Evolutionary conservation across 2,888 invertebrate species (phyloP), one percentile per base, ranked within the genome.

Genomic region (Hetaerina titia): DNA sequence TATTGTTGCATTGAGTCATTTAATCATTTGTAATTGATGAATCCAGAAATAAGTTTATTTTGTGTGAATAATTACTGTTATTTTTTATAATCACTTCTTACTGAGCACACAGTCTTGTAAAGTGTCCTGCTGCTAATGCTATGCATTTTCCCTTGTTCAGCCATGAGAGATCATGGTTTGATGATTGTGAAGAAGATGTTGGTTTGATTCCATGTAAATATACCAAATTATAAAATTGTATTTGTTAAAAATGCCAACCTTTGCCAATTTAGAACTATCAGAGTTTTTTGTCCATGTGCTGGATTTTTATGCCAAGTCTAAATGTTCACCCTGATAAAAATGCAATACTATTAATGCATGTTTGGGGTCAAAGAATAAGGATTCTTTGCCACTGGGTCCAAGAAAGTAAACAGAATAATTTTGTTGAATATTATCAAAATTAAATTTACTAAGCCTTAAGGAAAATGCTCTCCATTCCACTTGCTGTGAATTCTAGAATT

Each of bases 131-230:
- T 31, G 81, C 31, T 81, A 31, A 31, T 81, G 25, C 25, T n/a
- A 81, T 81, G 31, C 11, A 31, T 81, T 81, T 15, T 2, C n/a
- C 31, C 81, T 81, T 31, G 11, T 81, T 81, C 15, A 31, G 25
- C 31, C 25, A 31, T 15, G 4, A 31, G 0, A 31, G 25, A 31
- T 81, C 81, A 22, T 31, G 25, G 13, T 25, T 2, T 81, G 11
- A 69, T n/a, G 69, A 81, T 25, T 81, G n/a, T 81, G 81, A 81
- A 31, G 31, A 13, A 7, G 31, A 81, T 74, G 31, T 31, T 31
- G 81, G 31, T 81, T 22, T 22, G n/a, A 31, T 25, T 81, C 81
- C 81, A 81, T 81, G 81, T 81, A 81, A 81, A 81, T 31, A 81
- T 31, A n/a, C 81, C n/a, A 31, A 13, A 31, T 13, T 31, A 8